Evolutionary conservation across 2,888 invertebrate species (phyloP), one percentile per base, ranked within the genome.

Genomic region (Rhodophaea formosa): DNA sequence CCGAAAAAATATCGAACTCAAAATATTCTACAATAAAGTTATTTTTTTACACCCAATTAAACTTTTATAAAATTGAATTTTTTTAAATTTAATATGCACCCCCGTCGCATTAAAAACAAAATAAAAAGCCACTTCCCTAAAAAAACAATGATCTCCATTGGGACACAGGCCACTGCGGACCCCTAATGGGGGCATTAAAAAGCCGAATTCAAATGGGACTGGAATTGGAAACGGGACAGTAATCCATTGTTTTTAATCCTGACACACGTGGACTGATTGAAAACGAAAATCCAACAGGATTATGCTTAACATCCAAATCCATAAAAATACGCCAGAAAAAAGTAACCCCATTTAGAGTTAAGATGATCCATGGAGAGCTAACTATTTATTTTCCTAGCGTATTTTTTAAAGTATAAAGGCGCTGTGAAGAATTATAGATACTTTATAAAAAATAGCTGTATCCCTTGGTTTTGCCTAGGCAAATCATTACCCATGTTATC

Each of bases 191-290:
- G 59, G 59, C 65, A 66, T 65, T 65, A 68, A 65, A 64, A 55
- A 55, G 54, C 57, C 53, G 58, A 67, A 66, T 67, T 67, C 64
- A 68, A 68, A 62, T 61, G 60, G 46, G 54, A 54, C 59, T 56
- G 54, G 64, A 68, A 70, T 72, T 72, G 67, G 74, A 74, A 72
- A 69, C 64, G 68, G 63, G 62, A 66, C 66, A 65, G 68, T 66
- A 68, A 69, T 69, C 69, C 66, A 67, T 69, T 70, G 68, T 71
- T 70, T 71, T 74, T 72, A 72, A 75, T 70, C 69, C 69, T 59
- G 62, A 61, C 65, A 64, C 69, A 72, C 70, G 67, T 70, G 65
- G 60, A 63, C 61, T 63, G 65, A 79, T 79, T 75, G 75, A 71
- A 70, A 71, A 74, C 69, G 67, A 66, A 63, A 64, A 70, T 72